Base-by-base conservation (phyloP, 1,140 invertebrate species). In the Drosophila kanapiae region DNA sequence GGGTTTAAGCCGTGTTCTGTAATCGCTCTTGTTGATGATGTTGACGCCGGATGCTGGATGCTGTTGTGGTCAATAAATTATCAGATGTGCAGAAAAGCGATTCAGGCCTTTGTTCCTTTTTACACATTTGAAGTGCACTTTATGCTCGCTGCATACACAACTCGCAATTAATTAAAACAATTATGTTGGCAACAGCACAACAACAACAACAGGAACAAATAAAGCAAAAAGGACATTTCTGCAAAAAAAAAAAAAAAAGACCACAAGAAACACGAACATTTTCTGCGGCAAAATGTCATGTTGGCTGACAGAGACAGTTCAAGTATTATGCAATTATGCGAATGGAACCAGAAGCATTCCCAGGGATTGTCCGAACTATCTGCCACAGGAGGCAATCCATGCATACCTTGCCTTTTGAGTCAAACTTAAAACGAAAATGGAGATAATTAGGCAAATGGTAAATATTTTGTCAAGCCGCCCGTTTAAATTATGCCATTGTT, bases 81-180 rank as follows among this genome's bases (percentile, higher is more conserved):
- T 76, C 76, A 82, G 84, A 84, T 88, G 83, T 63, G 84, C 76
- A 45, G 61, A 78, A 72, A 82, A 47, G 35, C 80, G 53, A 78
- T 78, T 68, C 47, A 16, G 37, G 75, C 68, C 43, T 51, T 84
- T 84, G 82, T 84, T 80, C 81, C 67, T 69, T 87, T 76, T 65
- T 48, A 78, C 70, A 83, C 80, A 82, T 87, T 87, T 84, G 80
- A 88, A 87, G 84, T 84, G 84, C 77, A 75, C 84, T 87, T 79
- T 74, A 77, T 83, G 84, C 84, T 83, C 82, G 87, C 77, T 88
- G 77, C 84, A 83, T 83, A 80, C 68, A 78, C 80, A 80, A 83
- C 75, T 83, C 58, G 80, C 80, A 87, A 87, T 87, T 87, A 87
- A 87, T 87, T 87, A 87, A 88, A 88, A 83, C 77, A 87, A 87